These are phyloP conservation scores for Orestias chungarensis DNA, from an alignment of 2,797 vertebrate species.

Conservation along the genomic window DNA sequence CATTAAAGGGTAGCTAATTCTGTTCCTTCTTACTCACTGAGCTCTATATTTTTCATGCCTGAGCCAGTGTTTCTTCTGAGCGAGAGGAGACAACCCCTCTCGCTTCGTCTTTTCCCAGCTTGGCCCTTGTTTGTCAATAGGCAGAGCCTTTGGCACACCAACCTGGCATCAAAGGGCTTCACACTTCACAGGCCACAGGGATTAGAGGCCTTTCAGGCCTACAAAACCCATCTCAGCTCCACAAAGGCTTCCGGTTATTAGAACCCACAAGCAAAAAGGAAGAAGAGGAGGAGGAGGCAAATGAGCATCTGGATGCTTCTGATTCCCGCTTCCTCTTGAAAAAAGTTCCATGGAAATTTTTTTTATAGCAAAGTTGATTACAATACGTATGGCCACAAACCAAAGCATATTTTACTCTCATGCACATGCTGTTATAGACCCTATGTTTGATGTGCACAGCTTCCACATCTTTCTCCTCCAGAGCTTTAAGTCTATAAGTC, in stretches of 20 bases:
- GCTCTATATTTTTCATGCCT: constrained; percentile 78
- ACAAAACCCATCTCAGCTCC: constrained; percentile 80
- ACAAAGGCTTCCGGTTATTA: constrained; percentile 84
- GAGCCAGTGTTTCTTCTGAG: constrained; percentile 65
- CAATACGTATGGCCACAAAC: constrained; percentile 66
- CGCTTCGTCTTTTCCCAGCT: constrained; percentile 71
- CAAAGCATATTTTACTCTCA: constrained; percentile 55
- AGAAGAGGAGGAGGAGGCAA: constrained; percentile 71
- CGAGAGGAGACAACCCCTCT: constrained; percentile 59
- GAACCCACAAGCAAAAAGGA: constrained; percentile 74
- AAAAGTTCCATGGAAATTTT: constrained; percentile 70
- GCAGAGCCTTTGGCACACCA: constrained; percentile 78
- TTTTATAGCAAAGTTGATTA: constrained; percentile 76
- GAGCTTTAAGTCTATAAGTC: constrained; percentile 64
- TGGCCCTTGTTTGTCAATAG: constrained; percentile 84
- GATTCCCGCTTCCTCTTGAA: constrained; percentile 71
- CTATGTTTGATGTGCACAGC: constrained; percentile 67
- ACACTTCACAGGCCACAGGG: constrained; percentile 85
- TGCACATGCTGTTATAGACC: constrained; percentile 44
- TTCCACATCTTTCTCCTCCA: constrained; percentile 59
- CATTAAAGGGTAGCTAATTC: constrained; percentile 80
- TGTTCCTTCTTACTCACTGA: constrained; percentile 76
- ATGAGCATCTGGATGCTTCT: constrained; percentile 77
- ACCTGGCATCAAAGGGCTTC: constrained; percentile 86
- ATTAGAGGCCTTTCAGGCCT: constrained; percentile 83